phyloP scores from a whole-genome alignment of 2,113 vertebrate genomes.

The Phoxinus phoxinus region DNA sequence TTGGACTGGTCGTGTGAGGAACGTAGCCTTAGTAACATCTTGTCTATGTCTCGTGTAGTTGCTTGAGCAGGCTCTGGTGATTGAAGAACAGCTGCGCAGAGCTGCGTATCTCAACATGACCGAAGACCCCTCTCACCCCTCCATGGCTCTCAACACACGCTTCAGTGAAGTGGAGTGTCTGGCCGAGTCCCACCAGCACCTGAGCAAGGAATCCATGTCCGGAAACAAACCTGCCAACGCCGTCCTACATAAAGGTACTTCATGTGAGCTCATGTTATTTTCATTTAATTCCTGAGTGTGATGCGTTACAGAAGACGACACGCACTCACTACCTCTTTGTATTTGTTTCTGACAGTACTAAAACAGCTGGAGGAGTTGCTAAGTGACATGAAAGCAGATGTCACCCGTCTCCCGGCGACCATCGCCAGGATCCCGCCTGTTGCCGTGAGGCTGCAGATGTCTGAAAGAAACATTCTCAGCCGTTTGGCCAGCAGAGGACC shows the following conservation, averaged over 20 bases:
- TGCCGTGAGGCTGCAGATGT: conserved; percentile 95
- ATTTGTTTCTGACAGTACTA: conserved; percentile 79
- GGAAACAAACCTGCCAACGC: conserved; percentile 98
- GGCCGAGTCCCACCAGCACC: conserved; percentile 96
- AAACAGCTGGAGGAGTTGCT: conserved; percentile 97
- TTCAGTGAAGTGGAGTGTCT: conserved; percentile 97
- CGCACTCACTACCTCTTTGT: background rate
- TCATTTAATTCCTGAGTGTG: background rate
- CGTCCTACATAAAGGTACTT: conserved; percentile 95
- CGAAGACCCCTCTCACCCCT: conserved; percentile 94
- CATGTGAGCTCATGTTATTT: background rate
- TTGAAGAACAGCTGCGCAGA: conserved; percentile 94
- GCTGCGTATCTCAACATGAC: conserved; percentile 98
- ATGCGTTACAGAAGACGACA: background rate
- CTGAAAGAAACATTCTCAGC: conserved; percentile 95
- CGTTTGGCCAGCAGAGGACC: conserved; percentile 92
- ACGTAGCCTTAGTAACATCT: background rate
- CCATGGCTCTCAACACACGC: conserved; percentile 95
- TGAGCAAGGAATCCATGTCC: conserved; percentile 97
- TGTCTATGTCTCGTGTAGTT: conserved; percentile 72
- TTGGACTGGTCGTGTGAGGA: no score
- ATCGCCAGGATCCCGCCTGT: conserved; percentile 95
- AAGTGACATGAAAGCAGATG: conserved; percentile 98
- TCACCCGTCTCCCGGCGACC: conserved; percentile 93
- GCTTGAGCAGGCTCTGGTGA: conserved; percentile 94